Percentiles rank a stretch among this genome's conserved stretches.
Evolutionary conservation across 2,888 invertebrate genomes (phyloP).

Genomic region (Dysmachus trigonus): DNA sequence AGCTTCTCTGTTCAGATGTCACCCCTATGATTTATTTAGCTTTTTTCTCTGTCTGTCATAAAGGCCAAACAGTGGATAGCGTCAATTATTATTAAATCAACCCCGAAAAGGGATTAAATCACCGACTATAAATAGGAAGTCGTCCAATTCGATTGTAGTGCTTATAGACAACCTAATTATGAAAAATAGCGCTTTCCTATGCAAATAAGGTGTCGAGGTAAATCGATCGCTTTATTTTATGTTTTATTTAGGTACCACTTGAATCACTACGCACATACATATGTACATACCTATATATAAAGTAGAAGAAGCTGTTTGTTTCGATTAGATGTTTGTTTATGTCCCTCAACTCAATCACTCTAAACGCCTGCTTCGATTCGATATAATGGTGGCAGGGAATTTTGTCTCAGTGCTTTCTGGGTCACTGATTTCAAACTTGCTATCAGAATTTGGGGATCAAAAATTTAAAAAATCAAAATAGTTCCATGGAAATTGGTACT

Average conservation of each 20-base stretch:
- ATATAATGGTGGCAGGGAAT: too few species aligned
- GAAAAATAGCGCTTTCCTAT: not conserved
- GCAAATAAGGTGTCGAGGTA: not conserved
- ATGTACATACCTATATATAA: too few species aligned
- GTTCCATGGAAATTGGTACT: too few species aligned
- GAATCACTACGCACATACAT: too few species aligned
- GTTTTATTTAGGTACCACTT: not conserved
- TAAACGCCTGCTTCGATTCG: too few species aligned
- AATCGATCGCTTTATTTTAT: not conserved
- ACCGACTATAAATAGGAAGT: not conserved
- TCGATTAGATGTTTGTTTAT: too few species aligned
- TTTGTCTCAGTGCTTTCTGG: too few species aligned
- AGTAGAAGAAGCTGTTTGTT: too few species aligned
- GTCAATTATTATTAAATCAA: slow-evolving; percentile 24
- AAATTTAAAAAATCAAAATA: too few species aligned
- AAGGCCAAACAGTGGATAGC: not conserved
- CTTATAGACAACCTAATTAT: not conserved
- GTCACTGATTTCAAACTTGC: too few species aligned
- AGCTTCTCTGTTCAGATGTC: slow-evolving; percentile 27
- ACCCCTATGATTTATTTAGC: slow-evolving; percentile 14
- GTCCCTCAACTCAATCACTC: too few species aligned
- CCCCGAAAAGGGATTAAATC: slow-evolving; percentile 12
- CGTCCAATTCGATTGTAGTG: not conserved
- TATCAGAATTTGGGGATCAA: too few species aligned
- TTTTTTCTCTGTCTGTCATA: slow-evolving; percentile 4